phyloP scores from a whole-genome alignment of 2,113 vertebrate genomes.

The Tichodroma muraria region DNA sequence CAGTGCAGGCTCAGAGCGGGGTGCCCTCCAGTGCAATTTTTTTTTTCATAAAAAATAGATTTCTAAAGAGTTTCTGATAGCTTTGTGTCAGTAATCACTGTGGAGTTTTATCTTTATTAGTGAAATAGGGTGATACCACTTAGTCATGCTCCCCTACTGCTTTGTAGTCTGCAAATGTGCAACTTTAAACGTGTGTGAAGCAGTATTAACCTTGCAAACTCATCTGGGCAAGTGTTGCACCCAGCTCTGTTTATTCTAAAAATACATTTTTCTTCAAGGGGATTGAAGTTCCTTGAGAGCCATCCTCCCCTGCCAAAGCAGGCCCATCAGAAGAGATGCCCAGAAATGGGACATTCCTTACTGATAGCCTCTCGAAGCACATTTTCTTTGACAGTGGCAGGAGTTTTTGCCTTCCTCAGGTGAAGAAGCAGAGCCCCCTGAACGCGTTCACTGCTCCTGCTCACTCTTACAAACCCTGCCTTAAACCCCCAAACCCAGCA shows the following conservation, averaged over 20 bases:
- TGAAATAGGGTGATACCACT: neutral
- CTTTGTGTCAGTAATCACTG: neutral
- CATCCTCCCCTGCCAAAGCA: neutral
- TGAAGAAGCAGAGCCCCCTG: neutral
- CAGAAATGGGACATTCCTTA: neutral
- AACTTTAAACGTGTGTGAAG: neutral
- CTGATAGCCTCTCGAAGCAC: neutral
- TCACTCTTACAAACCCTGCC: neutral
- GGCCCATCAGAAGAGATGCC: neutral
- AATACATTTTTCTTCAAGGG: neutral
- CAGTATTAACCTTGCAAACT: neutral
- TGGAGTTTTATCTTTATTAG: neutral
- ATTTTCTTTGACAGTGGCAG: neutral
- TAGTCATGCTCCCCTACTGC: neutral
- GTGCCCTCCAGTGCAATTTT: neutral
- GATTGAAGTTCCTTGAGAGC: neutral
- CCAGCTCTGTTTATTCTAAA: conserved; percentile 7
- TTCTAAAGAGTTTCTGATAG: neutral
- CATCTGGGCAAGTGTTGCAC: neutral
- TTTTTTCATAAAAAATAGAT: neutral
- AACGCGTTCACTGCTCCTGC: neutral
- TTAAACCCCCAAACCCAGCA: neutral
- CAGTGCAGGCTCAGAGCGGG: rapidly evolving
- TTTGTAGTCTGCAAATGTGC: neutral
- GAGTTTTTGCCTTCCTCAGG: neutral